Conservation (phyloP, 2,113 vertebrate species). For the Gorsachius goisagi region DNA sequence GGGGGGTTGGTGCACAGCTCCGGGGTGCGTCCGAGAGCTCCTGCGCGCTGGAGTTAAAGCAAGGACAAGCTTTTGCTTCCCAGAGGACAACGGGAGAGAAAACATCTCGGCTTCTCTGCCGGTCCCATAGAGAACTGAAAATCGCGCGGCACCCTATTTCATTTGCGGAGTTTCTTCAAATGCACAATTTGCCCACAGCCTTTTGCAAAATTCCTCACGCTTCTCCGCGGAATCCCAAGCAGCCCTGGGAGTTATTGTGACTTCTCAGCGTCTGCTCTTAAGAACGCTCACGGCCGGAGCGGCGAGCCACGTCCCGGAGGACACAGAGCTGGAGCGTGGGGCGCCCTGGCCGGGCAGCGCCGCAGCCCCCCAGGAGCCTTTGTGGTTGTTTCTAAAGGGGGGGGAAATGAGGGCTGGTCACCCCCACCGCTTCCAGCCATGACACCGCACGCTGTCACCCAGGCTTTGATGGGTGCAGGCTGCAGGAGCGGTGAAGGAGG, state of each 20-base stretch:
- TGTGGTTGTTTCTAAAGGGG: rapidly evolving
- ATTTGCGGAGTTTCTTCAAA: not conserved
- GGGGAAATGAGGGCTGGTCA: not conserved
- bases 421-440: not conserved
- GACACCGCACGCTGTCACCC: not conserved
- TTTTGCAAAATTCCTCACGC: not conserved
- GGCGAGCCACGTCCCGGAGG: rapidly evolving
- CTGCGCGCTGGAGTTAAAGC: rapidly evolving
- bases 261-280: not conserved
- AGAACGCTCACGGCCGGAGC: rapidly evolving
- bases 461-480: not conserved
- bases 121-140: not conserved
- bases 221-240: not conserved
- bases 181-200: not conserved
- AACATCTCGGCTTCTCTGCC: not conserved
- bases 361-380: not conserved
- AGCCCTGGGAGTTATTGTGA: not conserved
- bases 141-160: rapidly evolving
- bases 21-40: not conserved
- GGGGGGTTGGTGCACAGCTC: not conserved
- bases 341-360: rapidly evolving
- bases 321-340: rapidly evolving
- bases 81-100: not conserved
- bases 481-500: not conserved
- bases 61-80: not conserved